These are phyloP conservation scores for Oscarella lobularis DNA, from an alignment of 37 sponge, comb jelly and placozoan species.

Conservation along the genomic window DNA sequence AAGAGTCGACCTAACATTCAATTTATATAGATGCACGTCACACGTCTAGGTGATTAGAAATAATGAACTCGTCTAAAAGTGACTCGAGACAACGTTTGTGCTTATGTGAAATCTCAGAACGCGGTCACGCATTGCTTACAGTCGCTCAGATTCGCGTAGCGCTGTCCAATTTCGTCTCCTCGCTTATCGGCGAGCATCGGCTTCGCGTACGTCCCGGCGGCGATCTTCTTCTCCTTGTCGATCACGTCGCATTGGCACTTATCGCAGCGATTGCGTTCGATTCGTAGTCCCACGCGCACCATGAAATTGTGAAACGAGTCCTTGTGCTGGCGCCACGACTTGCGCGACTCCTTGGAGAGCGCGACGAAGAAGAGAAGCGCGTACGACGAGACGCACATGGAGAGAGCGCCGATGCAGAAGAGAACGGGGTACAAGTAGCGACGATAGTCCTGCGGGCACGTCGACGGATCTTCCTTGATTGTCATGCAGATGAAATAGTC, in stretches of 20 bases:
- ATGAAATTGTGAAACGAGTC: background rate
- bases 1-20: too few relatives aligned
- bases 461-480: background rate
- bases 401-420: background rate
- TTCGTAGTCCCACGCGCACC: too few relatives aligned
- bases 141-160: background rate
- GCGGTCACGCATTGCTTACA: background rate
- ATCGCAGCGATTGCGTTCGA: too few relatives aligned
- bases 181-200: too few relatives aligned
- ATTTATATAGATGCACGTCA: too few relatives aligned
- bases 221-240: too few relatives aligned
- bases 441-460: background rate
- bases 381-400: background rate
- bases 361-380: background rate
- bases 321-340: background rate
- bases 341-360: background rate
- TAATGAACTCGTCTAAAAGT: too few relatives aligned
- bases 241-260: too few relatives aligned
- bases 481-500: background rate
- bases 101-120: too few relatives aligned
- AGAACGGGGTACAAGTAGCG: background rate
- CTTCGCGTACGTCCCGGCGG: too few relatives aligned
- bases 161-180: constrained; percentile 8
- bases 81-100: too few relatives aligned
- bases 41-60: too few relatives aligned